Evolutionary conservation across 2,888 invertebrate genomes (phyloP), one percentile per base, ranked within the genome.

Genomic region (Drosophila eohydei): DNA sequence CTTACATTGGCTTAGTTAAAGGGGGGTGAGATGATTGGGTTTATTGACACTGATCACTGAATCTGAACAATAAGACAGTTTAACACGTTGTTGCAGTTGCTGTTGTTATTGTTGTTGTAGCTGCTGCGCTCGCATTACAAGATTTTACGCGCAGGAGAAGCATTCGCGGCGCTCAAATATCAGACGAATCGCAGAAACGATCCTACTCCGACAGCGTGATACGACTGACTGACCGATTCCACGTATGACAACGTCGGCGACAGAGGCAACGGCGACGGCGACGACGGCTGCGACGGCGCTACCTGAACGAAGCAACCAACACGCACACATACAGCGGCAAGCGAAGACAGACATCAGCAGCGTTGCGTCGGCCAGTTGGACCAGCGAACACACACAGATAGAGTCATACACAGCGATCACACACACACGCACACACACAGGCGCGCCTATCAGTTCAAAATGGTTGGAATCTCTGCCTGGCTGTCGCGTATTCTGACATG

Each of bases 171-270:
- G 57, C 58, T 40, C 56, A 58, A 41, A 76, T 74, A 81, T 77
- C 72, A 77, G 71, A 81, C 83, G 84, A 84, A 75, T 75, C 78
- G 82, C 77, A 73, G 48, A 79, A 76, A 83, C 90, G 91, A 92
- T 90, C 92, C 91, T 90, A 89, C 91, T 91, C 89, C 91, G 91
- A 92, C 92, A 92, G 91, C 92, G 92, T 89, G 91, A 84, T 92
- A 90, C 91, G 91, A 92, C 92, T 91, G 91, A 92, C 92, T 92
- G 91, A 91, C 88, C 83, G 74, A 72, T 78, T 78, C 58, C 78
- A 77, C 68, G 79, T 79, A 79, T 79, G 79, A 80, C 80, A 78
- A 72, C 70, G 41, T 36, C 69, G 59, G 38, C 67, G 59, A 41
- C 70, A 64, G 58, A 63, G 66, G 51, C 77, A 62, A 62, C 61